A percentile compares a stretch with the other conserved stretches of the same genome.
Conservation (phyloP, 2,797 vertebrate genomes). For the Sebastes hopkinsi region DNA sequence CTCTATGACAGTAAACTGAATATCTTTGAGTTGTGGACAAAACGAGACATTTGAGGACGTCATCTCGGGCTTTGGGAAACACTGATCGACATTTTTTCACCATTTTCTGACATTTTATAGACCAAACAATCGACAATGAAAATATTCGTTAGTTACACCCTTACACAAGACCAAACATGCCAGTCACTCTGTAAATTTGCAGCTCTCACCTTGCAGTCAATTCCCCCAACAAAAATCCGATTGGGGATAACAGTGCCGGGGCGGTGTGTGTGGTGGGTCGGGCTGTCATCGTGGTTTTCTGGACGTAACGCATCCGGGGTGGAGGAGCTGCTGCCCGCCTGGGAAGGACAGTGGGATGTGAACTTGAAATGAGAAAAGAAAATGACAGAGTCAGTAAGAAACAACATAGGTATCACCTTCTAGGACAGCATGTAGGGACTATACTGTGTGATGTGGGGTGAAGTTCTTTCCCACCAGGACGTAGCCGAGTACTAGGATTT, state of each 20-base stretch:
- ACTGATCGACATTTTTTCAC: no score
- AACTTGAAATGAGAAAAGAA: not conserved
- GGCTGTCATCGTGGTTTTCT: conserved; percentile 34
- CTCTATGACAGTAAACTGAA: no score
- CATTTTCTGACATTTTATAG: no score
- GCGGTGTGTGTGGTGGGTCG: conserved; percentile 49
- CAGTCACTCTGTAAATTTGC: accelerated
- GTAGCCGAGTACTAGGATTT: not conserved
- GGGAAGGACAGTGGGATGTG: conserved; percentile 67
- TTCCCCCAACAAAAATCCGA: conserved; percentile 89
- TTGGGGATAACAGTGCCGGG: conserved; percentile 86
- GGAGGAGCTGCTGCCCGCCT: conserved; percentile 78
- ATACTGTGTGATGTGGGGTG: not conserved
- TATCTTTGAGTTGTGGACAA: no score
- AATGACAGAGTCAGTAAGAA: not conserved
- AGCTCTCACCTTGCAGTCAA: conserved; percentile 85
- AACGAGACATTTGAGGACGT: no score
- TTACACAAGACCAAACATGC: not conserved
- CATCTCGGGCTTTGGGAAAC: no score
- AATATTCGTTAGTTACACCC: no score
- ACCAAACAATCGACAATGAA: no score
- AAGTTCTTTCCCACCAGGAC: not conserved
- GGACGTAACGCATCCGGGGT: conserved; percentile 69
- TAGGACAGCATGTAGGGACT: not conserved
- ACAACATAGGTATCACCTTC: not conserved